Evolutionary conservation across 2,113 vertebrate genomes (phyloP), one percentile per base, ranked within the genome.

Genomic region (Melanotaenia duboulayi): DNA sequence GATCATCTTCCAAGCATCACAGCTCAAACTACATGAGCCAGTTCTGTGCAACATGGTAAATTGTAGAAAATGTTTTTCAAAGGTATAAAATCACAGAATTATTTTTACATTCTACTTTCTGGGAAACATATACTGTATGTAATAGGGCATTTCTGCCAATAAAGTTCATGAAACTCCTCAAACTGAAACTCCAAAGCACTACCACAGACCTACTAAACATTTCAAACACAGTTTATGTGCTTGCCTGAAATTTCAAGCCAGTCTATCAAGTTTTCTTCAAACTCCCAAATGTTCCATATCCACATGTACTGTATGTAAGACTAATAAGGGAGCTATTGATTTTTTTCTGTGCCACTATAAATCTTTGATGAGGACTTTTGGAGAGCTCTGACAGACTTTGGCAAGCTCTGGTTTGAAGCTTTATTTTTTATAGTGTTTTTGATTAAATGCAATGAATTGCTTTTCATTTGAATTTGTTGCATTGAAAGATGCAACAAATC

Each of bases 231-330:
- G 11, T 58, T 37, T 22, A 13, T 59, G 19, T 39, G 19, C 40
- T 12, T 59, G 32, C 35, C 14, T 4, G 22, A n/a, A 22, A 44
- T 32, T 44, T 44, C 50, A 71, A 44, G 37, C 19, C 40, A 54
- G 23, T 42, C 39, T 16, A 54, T 44, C 49, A 20, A 61, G 49
- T 52, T 61, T 42, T 22, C 23, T 32, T 61, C 37, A 52, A 49
- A 62, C 28, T 62, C 23, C 58, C 17, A 32, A 62, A 32, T 51
- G n/a, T 28, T 54, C 24, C 51, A 40, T 62, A 42, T 35, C 50
- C 42, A 42, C 2, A 28, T 48, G 19, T n/a, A 48, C n/a, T 48
- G 19, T n/a, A 48, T 48, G 17, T 48, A 17, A 48, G 17, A 66
- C 17, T 52, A 54, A 66, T 14, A 9, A 54, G 17, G 19, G 10